A percentile compares a stretch with the other conserved stretches of the same genome.
Conservation (phyloP, 2,888 invertebrate genomes). For the Orchestes rusci region DNA sequence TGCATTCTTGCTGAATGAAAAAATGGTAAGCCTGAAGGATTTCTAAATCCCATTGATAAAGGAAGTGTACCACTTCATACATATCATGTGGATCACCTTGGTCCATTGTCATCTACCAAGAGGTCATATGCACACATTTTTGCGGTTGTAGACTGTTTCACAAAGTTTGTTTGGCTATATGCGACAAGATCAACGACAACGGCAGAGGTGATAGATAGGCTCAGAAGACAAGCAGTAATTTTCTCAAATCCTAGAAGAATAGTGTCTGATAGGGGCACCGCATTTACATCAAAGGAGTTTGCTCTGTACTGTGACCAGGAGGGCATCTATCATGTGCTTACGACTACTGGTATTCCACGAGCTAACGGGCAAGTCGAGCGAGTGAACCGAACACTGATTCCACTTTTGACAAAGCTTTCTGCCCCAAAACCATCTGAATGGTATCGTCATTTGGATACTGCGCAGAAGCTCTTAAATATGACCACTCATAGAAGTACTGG, state of each 20-base stretch:
- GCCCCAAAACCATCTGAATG: constrained; percentile 17
- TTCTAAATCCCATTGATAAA: constrained; percentile 28
- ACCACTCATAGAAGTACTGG: constrained; percentile 25
- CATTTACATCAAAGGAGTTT: constrained; percentile 37
- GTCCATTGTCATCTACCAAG: constrained; percentile 27
- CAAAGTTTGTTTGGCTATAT: constrained; percentile 36
- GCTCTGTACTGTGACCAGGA: constrained; percentile 35
- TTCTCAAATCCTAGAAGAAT: constrained; percentile 38
- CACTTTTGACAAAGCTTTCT: constrained; percentile 14
- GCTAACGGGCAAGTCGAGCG: constrained; percentile 38
- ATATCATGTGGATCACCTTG: constrained; percentile 31
- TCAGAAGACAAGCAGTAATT: constrained; percentile 29
- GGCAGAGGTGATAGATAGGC: constrained; percentile 28
- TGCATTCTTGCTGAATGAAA: constrained; percentile 17
- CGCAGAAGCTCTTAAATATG: constrained; percentile 28
- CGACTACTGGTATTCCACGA: constrained; percentile 34
- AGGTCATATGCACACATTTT: constrained; percentile 34
- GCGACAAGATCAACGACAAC: constrained; percentile 31
- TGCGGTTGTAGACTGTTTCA: constrained; percentile 33
- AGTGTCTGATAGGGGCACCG: constrained; percentile 35
- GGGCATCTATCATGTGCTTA: constrained; percentile 35
- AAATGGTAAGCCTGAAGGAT: constrained; percentile 30
- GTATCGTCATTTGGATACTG: constrained; percentile 23
- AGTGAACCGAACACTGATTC: constrained; percentile 20
- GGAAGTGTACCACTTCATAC: constrained; percentile 26